A percentile compares a stretch with the other conserved stretches of the same genome.
Evolutionary conservation across 2,113 vertebrate genomes (phyloP).

Genomic region (Hydrochoerus hydrochaeris): DNA sequence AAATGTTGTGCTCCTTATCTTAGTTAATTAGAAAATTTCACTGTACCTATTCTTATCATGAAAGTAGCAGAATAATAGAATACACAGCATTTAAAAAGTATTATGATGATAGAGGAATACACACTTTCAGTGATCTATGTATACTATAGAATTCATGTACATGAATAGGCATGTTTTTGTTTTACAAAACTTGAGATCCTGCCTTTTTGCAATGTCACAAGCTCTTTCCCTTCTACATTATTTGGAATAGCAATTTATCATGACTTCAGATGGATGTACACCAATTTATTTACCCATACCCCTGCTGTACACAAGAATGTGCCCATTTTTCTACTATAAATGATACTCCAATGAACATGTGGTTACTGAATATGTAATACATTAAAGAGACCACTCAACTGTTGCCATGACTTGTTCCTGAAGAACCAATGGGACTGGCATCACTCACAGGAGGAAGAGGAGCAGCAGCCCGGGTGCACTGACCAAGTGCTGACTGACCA

Average conservation of each 20-base stretch:
- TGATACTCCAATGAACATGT: neutral
- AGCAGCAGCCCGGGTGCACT: neutral
- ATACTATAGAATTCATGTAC: neutral
- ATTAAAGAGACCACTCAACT: neutral
- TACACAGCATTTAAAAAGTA: neutral
- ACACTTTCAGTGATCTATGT: neutral
- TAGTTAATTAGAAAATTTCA: neutral
- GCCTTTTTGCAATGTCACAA: neutral
- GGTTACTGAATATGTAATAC: neutral
- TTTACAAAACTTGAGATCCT: neutral
- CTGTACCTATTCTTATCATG: constrained; percentile 7
- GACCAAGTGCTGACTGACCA: too few relatives aligned
- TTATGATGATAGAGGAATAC: neutral
- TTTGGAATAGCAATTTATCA: constrained; percentile 21
- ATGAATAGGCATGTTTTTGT: neutral
- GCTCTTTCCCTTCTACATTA: neutral
- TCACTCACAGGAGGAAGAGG: neutral
- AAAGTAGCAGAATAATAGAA: neutral
- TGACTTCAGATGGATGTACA: neutral
- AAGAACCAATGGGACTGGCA: neutral
- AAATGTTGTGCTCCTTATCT: neutral
- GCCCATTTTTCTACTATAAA: neutral
- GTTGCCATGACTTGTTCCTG: neutral
- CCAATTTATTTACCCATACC: neutral
- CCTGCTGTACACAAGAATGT: neutral